Evolutionary conservation across 1,140 invertebrate genomes (phyloP), one percentile per base, ranked within the genome.

Genomic region (Drosophila sp.): DNA sequence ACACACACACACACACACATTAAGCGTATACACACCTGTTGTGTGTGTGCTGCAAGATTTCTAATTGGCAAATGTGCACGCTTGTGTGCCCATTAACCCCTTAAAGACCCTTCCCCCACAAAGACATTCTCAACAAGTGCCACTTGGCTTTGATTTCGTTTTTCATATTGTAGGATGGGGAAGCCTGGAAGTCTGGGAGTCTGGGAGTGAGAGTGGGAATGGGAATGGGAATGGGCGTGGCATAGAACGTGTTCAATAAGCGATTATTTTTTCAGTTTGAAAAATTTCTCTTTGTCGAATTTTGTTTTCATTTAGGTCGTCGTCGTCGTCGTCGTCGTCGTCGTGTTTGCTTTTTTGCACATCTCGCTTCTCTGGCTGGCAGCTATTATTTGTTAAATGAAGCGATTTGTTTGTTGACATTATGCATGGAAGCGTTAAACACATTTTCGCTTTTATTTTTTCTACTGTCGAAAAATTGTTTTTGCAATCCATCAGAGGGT

Each of bases 381-480:
- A 89, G 84, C 84, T 87, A 89, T 87, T 89, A 89, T 89, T 89
- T 84, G 84, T 89, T 89, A 89, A 89, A 89, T 89, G 84, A 89
- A 89, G 84, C 85, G 84, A 80, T 89, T 89, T 89, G 84, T 89
- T 89, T 89, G 84, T 89, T 89, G 84, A 80, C 85, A 82, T 84
- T 89, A 80, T 78, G 80, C 84, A 64, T 56, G 80, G 80, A 70
- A 72, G 84, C 84, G 85, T 89, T 89, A 89, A 89, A 89, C 44
- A 89, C 84, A 89, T 89, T 89, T 89, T 90, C 84, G 84, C 84
- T 90, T 58, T 89, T 89, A 90, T 89, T 89, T 87, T 87, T 87
- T 87, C 80, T 84, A 55, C 66, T 65, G 58, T 83, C 74, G 80
- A 87, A 87, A 77, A 87, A 73, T 89, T 83, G 83, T 89, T 83